Percentiles rank a stretch among this genome's conserved stretches.
Conservation (phyloP, 2,888 invertebrate genomes). For the Pollenia angustigena region DNA sequence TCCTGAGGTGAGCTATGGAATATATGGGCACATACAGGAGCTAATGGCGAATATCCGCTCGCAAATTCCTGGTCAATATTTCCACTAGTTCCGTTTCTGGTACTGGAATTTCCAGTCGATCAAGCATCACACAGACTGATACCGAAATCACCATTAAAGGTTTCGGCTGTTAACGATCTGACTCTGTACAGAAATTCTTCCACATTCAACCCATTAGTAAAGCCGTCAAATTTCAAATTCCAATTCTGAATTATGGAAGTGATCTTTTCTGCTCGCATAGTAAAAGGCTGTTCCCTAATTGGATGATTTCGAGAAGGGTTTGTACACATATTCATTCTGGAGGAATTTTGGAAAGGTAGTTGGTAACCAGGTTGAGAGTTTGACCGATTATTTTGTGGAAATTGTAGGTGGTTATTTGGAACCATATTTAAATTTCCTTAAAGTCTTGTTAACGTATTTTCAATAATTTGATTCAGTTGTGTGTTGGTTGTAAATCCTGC, state of each 20-base stretch:
- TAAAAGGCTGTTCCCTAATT: background rate
- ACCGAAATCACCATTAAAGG: slow-evolving; percentile 30
- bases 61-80: slow-evolving; percentile 13
- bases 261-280: background rate
- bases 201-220: slow-evolving; percentile 5
- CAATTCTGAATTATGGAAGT: slow-evolving; percentile 40
- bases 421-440: background rate
- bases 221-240: slow-evolving; percentile 37
- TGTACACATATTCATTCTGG: too few species aligned
- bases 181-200: slow-evolving; percentile 46
- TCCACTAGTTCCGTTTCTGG: slow-evolving; percentile 21
- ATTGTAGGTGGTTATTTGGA: background rate
- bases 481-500: too few species aligned
- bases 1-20: slow-evolving; percentile 26
- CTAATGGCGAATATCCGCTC: slow-evolving; percentile 23
- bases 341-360: too few species aligned
- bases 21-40: slow-evolving; percentile 40
- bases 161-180: slow-evolving; percentile 12
- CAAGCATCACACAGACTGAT: slow-evolving; percentile 17
- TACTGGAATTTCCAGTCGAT: background rate
- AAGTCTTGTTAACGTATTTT: background rate
- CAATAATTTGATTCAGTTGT: background rate
- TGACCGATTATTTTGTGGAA: too few species aligned
- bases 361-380: too few species aligned
- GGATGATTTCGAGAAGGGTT: background rate